phyloP scores from a whole-genome alignment of 2,888 invertebrate species.

The Volucella bombylans region DNA sequence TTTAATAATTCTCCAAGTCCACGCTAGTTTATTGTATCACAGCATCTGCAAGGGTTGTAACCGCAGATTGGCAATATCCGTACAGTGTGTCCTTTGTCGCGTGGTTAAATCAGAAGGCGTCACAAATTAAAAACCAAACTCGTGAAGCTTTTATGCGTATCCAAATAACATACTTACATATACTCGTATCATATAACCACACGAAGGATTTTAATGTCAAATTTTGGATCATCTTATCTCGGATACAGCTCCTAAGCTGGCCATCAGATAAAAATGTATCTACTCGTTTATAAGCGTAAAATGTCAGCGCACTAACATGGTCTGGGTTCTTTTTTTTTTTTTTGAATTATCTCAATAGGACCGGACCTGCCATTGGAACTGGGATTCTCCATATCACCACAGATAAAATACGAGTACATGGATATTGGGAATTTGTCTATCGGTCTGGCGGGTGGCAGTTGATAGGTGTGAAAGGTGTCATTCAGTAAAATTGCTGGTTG shows the following conservation, averaged over 20 bases:
- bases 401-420: neutral
- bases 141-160: constrained; percentile 35
- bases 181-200: too few species aligned
- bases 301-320: too few species aligned
- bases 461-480: constrained; percentile 65
- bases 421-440: constrained; percentile 6
- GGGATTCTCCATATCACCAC: neutral
- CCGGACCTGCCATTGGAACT: constrained; percentile 7
- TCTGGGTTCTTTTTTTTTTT: too few species aligned
- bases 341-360: neutral
- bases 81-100: neutral
- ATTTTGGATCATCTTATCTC: constrained; percentile 13
- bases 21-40: constrained; percentile 17
- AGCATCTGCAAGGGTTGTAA: constrained; percentile 41
- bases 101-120: neutral
- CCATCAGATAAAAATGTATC: too few species aligned
- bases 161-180: constrained; percentile 11
- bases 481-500: constrained; percentile 58
- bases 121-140: neutral
- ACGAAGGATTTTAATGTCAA: neutral
- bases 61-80: constrained; percentile 10
- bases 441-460: constrained; percentile 34
- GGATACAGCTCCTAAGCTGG: neutral
- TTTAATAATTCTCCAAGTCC: constrained; percentile 19
- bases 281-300: too few species aligned